Evolutionary conservation across 2,797 vertebrate genomes (phyloP).

Genomic region (Florisuga fusca): DNA sequence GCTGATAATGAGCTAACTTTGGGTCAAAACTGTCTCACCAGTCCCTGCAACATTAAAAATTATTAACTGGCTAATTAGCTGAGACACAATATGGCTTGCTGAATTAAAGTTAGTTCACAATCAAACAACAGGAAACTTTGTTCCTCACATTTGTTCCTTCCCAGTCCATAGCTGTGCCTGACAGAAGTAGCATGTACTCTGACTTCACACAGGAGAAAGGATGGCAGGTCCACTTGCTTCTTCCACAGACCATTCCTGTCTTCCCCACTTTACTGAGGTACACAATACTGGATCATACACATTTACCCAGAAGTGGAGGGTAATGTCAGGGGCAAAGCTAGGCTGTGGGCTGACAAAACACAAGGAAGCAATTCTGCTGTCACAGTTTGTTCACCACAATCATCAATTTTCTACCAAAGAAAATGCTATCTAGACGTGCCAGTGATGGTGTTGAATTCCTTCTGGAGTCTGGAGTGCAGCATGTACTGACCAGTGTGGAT

Average conservation of each 20-base stretch:
- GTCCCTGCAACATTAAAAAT: not conserved
- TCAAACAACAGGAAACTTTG: not conserved
- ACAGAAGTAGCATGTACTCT: not conserved
- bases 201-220: rapidly evolving
- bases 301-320: not conserved
- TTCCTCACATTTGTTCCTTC: not conserved
- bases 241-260: not conserved
- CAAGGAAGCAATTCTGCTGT: not conserved
- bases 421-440: not conserved
- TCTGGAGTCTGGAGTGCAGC: not conserved
- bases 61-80: not conserved
- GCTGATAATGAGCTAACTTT: not conserved
- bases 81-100: not conserved
- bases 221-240: not conserved
- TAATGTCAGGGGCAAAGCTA: not conserved
- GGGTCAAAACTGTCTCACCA: not conserved
- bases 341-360: not conserved
- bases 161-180: not conserved
- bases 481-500: not conserved
- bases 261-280: not conserved
- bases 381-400: not conserved
- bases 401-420: not conserved
- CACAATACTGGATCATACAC: not conserved
- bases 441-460: not conserved
- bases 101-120: not conserved